Percentiles rank a stretch among this genome's conserved stretches.
Evolutionary conservation across 2,888 invertebrate genomes (phyloP).

Genomic region (Zonitis immaculata): DNA sequence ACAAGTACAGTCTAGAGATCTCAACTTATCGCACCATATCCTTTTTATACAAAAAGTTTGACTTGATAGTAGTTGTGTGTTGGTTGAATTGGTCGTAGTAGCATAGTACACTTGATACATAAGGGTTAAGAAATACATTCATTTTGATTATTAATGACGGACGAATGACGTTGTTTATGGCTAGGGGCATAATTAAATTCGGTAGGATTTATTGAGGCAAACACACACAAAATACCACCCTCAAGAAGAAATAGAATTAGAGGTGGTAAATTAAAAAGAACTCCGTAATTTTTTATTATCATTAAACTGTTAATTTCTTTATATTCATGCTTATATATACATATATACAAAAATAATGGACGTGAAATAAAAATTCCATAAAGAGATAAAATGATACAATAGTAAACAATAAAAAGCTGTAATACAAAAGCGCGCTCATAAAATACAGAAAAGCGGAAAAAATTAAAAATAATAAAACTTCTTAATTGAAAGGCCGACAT

Average conservation of each 20-base stretch:
- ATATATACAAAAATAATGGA: not conserved
- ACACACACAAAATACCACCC: constrained; percentile 1
- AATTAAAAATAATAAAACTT: not conserved
- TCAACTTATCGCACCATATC: constrained; percentile 29
- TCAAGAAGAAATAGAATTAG: constrained; percentile 6
- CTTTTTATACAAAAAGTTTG: constrained; percentile 16
- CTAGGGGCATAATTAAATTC: constrained; percentile 11
- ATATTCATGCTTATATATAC: not conserved
- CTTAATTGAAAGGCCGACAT: constrained; percentile 1
- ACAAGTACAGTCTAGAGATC: constrained; percentile 47
- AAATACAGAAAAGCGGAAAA: not conserved
- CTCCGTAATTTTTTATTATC: not conserved
- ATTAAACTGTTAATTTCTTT: not conserved
- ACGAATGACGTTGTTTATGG: constrained; percentile 9
- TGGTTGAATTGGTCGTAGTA: not conserved
- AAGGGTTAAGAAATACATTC: constrained; percentile 34
- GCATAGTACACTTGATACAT: constrained; percentile 29
- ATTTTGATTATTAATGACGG: constrained; percentile 27
- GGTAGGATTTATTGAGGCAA: constrained; percentile 11
- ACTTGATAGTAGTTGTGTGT: not conserved
- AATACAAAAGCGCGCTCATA: not conserved
- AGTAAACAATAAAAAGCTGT: not conserved
- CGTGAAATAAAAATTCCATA: not conserved
- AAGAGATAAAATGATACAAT: not conserved
- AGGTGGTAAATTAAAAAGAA: not conserved